These are phyloP conservation scores for Ctenopoma multispine DNA, from an alignment of 2,797 vertebrate genomes.

Conservation along the genomic window DNA sequence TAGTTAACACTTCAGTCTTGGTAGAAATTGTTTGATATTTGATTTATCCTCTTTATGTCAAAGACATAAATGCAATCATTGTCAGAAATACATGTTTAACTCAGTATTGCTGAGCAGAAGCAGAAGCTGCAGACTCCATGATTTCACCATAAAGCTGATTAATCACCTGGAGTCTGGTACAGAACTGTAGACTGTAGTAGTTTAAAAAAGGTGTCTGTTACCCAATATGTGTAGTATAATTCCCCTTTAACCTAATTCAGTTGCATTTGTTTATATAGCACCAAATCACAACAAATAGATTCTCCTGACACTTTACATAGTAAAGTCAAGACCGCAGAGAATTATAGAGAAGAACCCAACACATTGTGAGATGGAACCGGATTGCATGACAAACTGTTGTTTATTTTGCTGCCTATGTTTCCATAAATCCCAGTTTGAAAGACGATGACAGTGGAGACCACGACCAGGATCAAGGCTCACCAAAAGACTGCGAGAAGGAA, in stretches of 20 bases:
- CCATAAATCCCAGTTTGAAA: constrained; percentile 81
- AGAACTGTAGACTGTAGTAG: neutral
- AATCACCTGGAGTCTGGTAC: too few relatives aligned
- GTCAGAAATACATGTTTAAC: neutral
- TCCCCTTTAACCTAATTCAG: neutral
- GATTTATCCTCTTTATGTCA: neutral
- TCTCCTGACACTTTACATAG: too few relatives aligned
- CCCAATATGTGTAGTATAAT: too few relatives aligned
- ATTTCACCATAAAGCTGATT: too few relatives aligned
- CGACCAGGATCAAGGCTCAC: constrained; percentile 87
- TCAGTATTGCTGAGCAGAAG: neutral
- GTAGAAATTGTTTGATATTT: neutral
- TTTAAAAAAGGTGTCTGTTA: neutral
- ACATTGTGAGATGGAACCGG: too few relatives aligned
- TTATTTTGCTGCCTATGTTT: constrained; percentile 13
- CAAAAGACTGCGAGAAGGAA: constrained; percentile 88
- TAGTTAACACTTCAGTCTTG: neutral
- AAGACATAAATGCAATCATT: neutral
- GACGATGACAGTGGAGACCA: constrained; percentile 90
- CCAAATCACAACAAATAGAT: too few relatives aligned
- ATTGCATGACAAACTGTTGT: too few relatives aligned
- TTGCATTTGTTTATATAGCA: too few relatives aligned
- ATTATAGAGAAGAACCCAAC: too few relatives aligned
- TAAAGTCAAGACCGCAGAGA: too few relatives aligned
- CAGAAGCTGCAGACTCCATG: neutral